These are phyloP conservation scores for Spongilla lacustris DNA, from an alignment of 37 sponge, comb jelly and placozoan species.

Conservation along the genomic window DNA sequence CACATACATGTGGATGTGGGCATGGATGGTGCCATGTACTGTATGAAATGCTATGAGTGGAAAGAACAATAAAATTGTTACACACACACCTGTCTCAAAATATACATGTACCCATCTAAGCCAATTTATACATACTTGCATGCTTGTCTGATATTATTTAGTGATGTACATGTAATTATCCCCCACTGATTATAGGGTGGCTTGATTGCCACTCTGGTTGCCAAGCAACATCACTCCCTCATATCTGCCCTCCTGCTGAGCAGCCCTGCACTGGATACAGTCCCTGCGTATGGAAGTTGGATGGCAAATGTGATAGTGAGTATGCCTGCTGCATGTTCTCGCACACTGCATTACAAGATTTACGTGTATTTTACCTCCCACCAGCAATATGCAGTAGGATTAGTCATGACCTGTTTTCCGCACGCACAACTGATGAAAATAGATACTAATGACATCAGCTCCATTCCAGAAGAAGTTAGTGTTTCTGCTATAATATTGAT, in stretches of 20 bases:
- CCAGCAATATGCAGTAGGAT: slow-evolving; percentile 18
- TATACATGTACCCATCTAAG: too few relatives aligned
- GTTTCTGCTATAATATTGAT: neutral
- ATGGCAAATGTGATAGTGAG: slow-evolving; percentile 6
- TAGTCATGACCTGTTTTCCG: slow-evolving; percentile 11
- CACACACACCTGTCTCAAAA: too few relatives aligned
- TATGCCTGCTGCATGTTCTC: neutral
- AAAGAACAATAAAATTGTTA: too few relatives aligned
- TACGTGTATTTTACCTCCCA: neutral
- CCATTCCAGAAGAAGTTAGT: slow-evolving; percentile 67
- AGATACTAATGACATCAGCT: slow-evolving; percentile 22
- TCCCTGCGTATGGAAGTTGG: neutral
- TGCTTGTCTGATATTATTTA: too few relatives aligned
- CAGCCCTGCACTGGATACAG: slow-evolving; percentile 33
- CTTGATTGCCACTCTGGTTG: slow-evolving; percentile 32
- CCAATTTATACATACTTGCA: too few relatives aligned
- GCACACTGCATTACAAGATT: too few relatives aligned
- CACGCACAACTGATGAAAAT: slow-evolving; percentile 14
- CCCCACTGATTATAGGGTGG: slow-evolving; percentile 66
- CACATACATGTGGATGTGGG: too few relatives aligned
- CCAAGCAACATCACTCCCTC: slow-evolving; percentile 31
- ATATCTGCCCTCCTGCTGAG: slow-evolving; percentile 60
- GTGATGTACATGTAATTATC: neutral
- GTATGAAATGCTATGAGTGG: too few relatives aligned
- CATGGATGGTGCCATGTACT: too few relatives aligned